Base-by-base conservation (phyloP, 2,888 invertebrate genomes). In the Chesias legatella region DNA sequence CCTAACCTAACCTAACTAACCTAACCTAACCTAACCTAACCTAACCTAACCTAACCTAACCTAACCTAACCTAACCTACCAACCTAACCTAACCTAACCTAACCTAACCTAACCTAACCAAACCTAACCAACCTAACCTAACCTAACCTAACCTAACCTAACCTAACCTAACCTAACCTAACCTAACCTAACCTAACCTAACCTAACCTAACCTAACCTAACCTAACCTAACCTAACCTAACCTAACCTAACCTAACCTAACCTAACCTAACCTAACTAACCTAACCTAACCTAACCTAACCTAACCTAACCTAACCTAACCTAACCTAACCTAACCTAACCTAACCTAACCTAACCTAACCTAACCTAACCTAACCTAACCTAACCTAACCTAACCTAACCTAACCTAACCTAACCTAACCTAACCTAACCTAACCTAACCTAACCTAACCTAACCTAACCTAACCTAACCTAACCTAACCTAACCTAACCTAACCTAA, bases 181-280 rank as follows among this genome's bases (percentile, higher is more conserved):
- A 51, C 51, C 51, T 51, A 51, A 51, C 51, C 48, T 51, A 49
- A 49, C 49, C 49, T 49, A 49, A 49, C 49, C 49, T 49, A 49
- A 49, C 49, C 49, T 49, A 49, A 49, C 49, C 49, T 49, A 49
- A 49, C 49, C 49, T 49, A 49, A 49, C 43, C 49, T 49, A 49
- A 49, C 49, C 49, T 46, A 45, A 45, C 49, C 45, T 45, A 49
- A 45, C 49, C 45, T 45, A 49, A 45, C 49, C 36, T 30, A 41
- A 38, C 36, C 37, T 41, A 40, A 31, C 36, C 36, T 35, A 31
- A 35, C 35, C 35, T 34, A 39, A 32, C 33, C 35, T 32, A 45
- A 37, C 38, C 35, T 32, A 32, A 46, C 41, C 41, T 38, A 39
- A 45, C 35, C 29, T 37, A 43, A 33, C 33, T 33, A 25, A 43